These are phyloP conservation scores for Acridotheres tristis DNA, from an alignment of 2,797 vertebrate species.

Conservation along the genomic window DNA sequence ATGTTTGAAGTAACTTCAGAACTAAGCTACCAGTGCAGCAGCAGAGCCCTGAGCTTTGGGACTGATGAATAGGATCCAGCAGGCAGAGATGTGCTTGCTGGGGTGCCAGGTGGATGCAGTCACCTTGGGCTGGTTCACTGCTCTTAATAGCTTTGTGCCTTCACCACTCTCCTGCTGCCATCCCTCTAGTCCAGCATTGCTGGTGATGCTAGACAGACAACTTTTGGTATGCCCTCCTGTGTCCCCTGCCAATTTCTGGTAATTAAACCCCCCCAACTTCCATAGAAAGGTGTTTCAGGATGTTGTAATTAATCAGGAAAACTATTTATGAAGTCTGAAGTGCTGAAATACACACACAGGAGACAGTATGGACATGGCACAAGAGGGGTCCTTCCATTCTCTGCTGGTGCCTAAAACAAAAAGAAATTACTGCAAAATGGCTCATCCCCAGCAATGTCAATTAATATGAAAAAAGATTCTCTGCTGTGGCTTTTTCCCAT, in stretches of 20 bases:
- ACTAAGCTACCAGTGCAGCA: background rate
- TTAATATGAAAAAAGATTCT: background rate
- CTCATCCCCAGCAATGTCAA: background rate
- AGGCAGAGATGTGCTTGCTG: background rate
- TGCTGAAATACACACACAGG: background rate
- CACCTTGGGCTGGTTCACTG: background rate
- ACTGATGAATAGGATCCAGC: background rate
- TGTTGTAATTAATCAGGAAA: background rate
- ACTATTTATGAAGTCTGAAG: background rate
- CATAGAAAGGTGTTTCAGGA: background rate
- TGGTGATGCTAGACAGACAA: background rate
- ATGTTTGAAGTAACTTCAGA: background rate
- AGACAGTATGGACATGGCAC: background rate
- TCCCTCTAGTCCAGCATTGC: background rate
- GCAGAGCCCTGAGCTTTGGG: background rate
- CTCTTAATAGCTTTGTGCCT: background rate
- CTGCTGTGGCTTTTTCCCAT: accelerated
- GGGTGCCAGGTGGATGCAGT: background rate
- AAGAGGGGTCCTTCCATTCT: background rate
- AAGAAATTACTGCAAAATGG: background rate
- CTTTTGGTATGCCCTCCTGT: background rate
- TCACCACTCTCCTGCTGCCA: background rate
- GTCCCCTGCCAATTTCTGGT: background rate
- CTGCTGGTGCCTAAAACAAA: background rate
- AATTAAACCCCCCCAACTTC: background rate